These are phyloP conservation scores for Drosophila kurseongensis DNA, from an alignment of 1,140 invertebrate genomes.

Conservation along the genomic window DNA sequence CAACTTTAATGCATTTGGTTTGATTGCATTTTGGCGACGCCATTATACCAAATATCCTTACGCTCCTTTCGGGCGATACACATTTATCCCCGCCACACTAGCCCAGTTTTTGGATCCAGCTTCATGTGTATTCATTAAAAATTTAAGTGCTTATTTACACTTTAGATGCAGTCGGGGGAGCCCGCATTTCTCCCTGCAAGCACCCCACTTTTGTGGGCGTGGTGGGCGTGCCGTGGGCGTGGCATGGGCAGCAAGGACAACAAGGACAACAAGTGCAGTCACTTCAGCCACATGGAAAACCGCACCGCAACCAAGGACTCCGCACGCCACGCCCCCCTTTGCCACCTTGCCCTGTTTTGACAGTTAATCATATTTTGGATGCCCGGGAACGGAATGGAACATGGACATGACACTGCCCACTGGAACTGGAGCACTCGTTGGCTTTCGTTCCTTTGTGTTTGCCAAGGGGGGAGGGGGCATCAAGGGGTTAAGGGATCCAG, in stretches of 20 bases:
- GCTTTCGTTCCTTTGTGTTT: neutral
- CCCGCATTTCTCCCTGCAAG: too few species aligned
- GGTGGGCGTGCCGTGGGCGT: neutral
- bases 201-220: neutral
- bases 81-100: neutral
- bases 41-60: neutral
- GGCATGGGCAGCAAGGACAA: conserved; percentile 6
- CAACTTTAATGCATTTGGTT: conserved; percentile 44
- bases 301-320: conserved; percentile 1
- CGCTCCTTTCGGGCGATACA: too few species aligned
- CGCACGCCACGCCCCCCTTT: neutral
- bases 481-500: neutral
- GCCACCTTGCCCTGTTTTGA: conserved; percentile 18
- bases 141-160: conserved; percentile 65
- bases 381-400: conserved; percentile 6
- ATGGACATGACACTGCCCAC: conserved; percentile 17
- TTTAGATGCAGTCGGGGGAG: conserved; percentile 20
- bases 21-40: conserved; percentile 47
- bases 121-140: conserved; percentile 61
- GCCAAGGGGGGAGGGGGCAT: too few species aligned
- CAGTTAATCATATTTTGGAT: conserved; percentile 51
- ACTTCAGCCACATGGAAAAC: conserved; percentile 16
- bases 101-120: conserved; percentile 1
- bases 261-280: conserved; percentile 13
- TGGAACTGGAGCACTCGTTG: conserved; percentile 5